Conservation (phyloP, 2,888 invertebrate genomes). For the Acleris laterana region DNA sequence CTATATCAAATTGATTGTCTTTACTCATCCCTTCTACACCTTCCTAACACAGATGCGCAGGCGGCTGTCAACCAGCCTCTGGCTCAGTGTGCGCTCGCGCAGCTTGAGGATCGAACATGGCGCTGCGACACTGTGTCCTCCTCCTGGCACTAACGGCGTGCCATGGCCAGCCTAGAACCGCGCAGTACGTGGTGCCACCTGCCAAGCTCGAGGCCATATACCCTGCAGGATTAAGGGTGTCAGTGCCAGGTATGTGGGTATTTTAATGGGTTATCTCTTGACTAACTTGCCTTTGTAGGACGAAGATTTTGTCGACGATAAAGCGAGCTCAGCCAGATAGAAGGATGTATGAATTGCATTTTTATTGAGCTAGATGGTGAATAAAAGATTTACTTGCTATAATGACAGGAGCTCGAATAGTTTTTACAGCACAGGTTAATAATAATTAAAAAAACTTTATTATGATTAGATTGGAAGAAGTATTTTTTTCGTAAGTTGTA, state of each 20-base stretch:
- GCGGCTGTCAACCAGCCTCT: constrained; percentile 41
- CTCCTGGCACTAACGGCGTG: constrained; percentile 37
- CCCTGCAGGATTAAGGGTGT: constrained; percentile 85
- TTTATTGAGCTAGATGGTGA: no score
- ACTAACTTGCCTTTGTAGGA: no score
- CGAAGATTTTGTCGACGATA: no score
- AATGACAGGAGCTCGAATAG: no score
- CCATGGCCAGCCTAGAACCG: constrained; percentile 45
- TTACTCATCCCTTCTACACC: constrained; percentile 37
- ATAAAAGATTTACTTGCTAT: no score
- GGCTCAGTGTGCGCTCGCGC: constrained; percentile 49
- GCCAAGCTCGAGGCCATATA: constrained; percentile 84
- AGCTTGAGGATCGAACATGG: constrained; percentile 50
- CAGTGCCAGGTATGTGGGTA: constrained; percentile 76
- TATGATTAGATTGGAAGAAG: no score
- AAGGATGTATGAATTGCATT: no score
- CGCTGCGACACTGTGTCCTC: constrained; percentile 26
- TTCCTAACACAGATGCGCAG: constrained; percentile 46
- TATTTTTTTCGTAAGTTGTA: no score
- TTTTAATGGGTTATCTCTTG: no score
- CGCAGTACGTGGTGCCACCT: constrained; percentile 73
- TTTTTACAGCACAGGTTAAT: no score
- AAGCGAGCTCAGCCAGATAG: no score
- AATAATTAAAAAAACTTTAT: no score
- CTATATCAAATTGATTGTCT: background rate